Conservation (phyloP, 2,113 vertebrate genomes). For the Serranochromis macrocephalus region DNA sequence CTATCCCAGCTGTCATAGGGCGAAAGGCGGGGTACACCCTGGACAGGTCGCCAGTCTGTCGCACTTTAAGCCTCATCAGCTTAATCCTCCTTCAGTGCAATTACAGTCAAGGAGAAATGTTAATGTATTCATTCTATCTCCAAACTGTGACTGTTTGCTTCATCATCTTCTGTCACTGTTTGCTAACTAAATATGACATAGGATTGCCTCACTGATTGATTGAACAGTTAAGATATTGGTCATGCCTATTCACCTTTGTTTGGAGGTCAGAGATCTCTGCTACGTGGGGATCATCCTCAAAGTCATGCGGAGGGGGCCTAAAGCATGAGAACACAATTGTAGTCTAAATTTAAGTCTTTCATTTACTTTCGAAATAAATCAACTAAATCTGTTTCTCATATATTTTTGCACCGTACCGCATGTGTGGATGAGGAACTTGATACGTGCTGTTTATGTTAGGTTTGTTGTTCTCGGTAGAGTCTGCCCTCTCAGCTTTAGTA, state of each 20-base stretch:
- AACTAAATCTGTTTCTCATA: background rate
- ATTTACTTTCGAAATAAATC: background rate
- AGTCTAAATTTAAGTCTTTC: background rate
- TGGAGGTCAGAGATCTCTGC: conserved; percentile 34
- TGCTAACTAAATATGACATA: conserved; percentile 9
- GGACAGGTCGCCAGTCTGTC: too few species aligned
- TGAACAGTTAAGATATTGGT: conserved; percentile 1
- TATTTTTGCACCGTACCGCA: background rate
- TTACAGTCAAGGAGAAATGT: conserved; percentile 21
- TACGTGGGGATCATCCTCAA: conserved; percentile 6
- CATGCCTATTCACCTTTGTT: conserved; percentile 42
- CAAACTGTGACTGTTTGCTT: background rate
- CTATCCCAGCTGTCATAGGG: too few species aligned
- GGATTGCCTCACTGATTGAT: conserved; percentile 2
- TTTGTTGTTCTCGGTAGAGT: background rate
- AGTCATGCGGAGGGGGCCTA: conserved; percentile 15
- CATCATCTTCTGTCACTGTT: background rate
- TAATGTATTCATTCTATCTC: conserved; percentile 17
- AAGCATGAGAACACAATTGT: background rate
- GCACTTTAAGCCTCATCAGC: background rate
- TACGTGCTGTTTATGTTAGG: conserved; percentile 31
- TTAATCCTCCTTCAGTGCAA: background rate
- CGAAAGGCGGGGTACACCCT: too few species aligned
- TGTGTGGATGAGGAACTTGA: conserved; percentile 10
- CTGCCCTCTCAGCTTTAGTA: background rate